These are phyloP conservation scores for Agrilus biguttatus DNA, from an alignment of 2,888 invertebrate genomes.

Conservation along the genomic window DNA sequence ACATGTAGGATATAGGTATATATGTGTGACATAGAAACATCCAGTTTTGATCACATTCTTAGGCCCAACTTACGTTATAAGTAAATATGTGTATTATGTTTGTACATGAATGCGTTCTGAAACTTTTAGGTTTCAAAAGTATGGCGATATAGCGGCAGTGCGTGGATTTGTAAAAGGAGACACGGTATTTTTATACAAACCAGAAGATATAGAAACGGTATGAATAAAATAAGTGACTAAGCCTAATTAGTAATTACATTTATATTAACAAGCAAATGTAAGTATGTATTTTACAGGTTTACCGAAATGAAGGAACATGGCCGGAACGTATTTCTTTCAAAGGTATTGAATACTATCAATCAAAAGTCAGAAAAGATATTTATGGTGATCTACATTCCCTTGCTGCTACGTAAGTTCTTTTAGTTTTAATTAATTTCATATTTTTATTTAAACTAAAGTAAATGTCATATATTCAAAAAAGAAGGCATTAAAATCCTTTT, in stretches of 20 bases:
- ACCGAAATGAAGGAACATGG: slow-evolving; percentile 33
- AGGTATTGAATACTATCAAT: slow-evolving; percentile 27
- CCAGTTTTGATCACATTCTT: no score
- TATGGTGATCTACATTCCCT: slow-evolving; percentile 21
- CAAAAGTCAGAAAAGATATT: slow-evolving; percentile 24
- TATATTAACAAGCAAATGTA: not conserved
- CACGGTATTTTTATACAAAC: slow-evolving; percentile 29
- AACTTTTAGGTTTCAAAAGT: slow-evolving; percentile 14
- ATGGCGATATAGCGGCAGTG: slow-evolving; percentile 32
- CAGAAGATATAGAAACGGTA: slow-evolving; percentile 31
- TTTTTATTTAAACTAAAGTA: no score
- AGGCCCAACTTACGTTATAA: no score
- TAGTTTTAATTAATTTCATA: no score
- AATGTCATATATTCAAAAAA: no score
- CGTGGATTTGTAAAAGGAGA: slow-evolving; percentile 19
- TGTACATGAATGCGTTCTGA: no score
- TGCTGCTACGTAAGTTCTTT: slow-evolving; percentile 17
- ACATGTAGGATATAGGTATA: no score
- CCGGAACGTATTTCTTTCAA: slow-evolving; percentile 29
- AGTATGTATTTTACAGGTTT: slow-evolving; percentile 17
- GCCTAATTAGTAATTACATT: no score
- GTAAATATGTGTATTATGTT: no score
- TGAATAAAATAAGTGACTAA: not conserved
- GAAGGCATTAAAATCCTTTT: no score
- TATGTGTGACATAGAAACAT: no score